Percentiles rank a stretch among this genome's conserved stretches.
phyloP scores from a whole-genome alignment of 2,888 invertebrate genomes.

The Chloroclystis v-ata region DNA sequence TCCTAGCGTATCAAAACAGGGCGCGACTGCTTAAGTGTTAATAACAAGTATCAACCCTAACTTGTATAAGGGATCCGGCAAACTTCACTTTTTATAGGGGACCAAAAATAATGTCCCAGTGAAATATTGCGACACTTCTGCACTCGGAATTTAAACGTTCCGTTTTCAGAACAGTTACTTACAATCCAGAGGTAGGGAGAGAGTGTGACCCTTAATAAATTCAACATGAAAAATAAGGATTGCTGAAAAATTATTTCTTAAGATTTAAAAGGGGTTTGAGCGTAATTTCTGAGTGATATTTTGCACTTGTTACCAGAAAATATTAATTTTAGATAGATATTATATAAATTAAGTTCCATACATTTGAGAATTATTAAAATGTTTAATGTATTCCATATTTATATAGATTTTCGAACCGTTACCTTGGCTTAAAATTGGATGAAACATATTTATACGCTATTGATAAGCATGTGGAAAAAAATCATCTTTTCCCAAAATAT shows the following conservation, averaged over 20 bases:
- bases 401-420: too few species aligned
- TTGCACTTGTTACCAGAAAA: too few species aligned
- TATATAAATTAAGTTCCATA: too few species aligned
- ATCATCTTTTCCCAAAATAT: too few species aligned
- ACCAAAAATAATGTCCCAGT: slow-evolving; percentile 65
- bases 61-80: slow-evolving; percentile 30
- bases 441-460: too few species aligned
- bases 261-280: slow-evolving; percentile 19
- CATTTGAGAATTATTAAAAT: too few species aligned
- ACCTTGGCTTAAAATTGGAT: too few species aligned
- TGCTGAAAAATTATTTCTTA: slow-evolving; percentile 55
- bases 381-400: too few species aligned
- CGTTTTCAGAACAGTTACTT: slow-evolving; percentile 66
- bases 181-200: slow-evolving; percentile 53
- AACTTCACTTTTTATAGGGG: slow-evolving; percentile 69
- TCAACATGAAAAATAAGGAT: slow-evolving; percentile 57
- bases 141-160: slow-evolving; percentile 69
- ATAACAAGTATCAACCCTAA: slow-evolving; percentile 10
- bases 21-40: too few species aligned
- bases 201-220: slow-evolving; percentile 72
- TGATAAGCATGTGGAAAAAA: too few species aligned
- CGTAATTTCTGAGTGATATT: background rate
- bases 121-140: slow-evolving; percentile 71
- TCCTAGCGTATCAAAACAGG: too few species aligned
- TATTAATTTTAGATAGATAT: too few species aligned